Evolutionary conservation across 2,113 vertebrate genomes (phyloP).

Genomic region (Heliornis fulica): DNA sequence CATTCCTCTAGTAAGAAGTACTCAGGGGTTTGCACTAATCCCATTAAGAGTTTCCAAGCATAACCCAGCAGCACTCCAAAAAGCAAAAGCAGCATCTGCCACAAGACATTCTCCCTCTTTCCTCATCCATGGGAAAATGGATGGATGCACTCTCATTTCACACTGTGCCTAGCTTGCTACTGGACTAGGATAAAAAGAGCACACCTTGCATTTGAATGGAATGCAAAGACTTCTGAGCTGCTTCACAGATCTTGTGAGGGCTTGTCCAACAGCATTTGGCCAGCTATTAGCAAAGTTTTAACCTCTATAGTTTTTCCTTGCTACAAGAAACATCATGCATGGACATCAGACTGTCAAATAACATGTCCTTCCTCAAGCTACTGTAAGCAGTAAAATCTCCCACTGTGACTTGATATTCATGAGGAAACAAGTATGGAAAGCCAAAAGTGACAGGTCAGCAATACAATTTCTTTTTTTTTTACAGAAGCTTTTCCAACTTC

Average conservation of each 20-base stretch:
- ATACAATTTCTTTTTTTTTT: not conserved
- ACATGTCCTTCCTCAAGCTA: not conserved
- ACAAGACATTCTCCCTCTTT: not conserved
- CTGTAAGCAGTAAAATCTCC: not conserved
- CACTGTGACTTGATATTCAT: not conserved
- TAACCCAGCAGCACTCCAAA: not conserved
- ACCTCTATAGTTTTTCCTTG: not conserved
- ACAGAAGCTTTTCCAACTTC: not conserved
- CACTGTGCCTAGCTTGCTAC: not conserved
- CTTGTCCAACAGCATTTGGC: slow-evolving; percentile 25
- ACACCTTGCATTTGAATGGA: slow-evolving; percentile 35
- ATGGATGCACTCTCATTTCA: not conserved
- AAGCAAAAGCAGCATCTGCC: not conserved
- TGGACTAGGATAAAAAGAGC: slow-evolving; percentile 14
- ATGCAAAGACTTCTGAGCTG: not conserved
- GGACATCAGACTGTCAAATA: not conserved
- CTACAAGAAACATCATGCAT: not conserved
- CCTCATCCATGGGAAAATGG: not conserved
- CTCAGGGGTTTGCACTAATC: not conserved
- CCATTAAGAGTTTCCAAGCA: not conserved
- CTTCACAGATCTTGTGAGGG: slow-evolving; percentile 23
- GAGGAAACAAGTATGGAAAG: not conserved
- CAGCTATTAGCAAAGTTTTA: not conserved
- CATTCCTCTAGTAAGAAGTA: not conserved
- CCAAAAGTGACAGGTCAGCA: not conserved